Evolutionary conservation across 2,113 vertebrate genomes (phyloP).

Genomic region (Albula glossodonta): DNA sequence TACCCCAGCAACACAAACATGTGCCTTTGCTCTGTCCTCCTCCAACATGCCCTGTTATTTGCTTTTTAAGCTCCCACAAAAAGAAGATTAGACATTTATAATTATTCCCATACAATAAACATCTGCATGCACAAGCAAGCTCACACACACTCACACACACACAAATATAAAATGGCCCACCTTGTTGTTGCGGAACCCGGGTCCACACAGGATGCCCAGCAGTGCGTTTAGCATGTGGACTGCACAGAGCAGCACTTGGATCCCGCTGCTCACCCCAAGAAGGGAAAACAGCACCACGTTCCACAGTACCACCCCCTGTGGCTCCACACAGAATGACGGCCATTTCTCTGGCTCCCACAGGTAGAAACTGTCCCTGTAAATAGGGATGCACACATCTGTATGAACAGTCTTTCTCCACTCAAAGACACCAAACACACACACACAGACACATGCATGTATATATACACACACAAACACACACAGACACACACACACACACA

Average conservation of each 20-base stretch:
- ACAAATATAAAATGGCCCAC: constrained; percentile 31
- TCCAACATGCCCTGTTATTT: too few relatives aligned
- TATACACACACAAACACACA: background rate
- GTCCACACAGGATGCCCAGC: constrained; percentile 62
- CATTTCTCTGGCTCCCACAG: constrained; percentile 59
- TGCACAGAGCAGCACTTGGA: constrained; percentile 60
- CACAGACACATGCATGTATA: background rate
- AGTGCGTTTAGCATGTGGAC: constrained; percentile 58
- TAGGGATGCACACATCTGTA: background rate
- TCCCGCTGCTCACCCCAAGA: constrained; percentile 52
- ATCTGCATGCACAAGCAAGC: background rate
- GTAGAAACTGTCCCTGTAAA: constrained; percentile 50
- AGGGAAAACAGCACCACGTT: constrained; percentile 66
- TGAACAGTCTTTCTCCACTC: background rate
- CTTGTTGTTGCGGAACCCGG: constrained; percentile 50
- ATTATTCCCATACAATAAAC: background rate
- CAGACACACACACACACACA: background rate
- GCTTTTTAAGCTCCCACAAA: constrained; percentile 1
- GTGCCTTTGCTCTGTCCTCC: too few relatives aligned
- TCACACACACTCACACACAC: background rate
- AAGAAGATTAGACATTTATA: background rate
- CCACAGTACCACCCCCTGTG: constrained; percentile 63
- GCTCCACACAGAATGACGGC: constrained; percentile 60
- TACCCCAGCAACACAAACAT: too few relatives aligned
- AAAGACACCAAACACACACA: background rate